Evolutionary conservation across 2,113 vertebrate species (phyloP).

Genomic region (Lepisosteus osseus): DNA sequence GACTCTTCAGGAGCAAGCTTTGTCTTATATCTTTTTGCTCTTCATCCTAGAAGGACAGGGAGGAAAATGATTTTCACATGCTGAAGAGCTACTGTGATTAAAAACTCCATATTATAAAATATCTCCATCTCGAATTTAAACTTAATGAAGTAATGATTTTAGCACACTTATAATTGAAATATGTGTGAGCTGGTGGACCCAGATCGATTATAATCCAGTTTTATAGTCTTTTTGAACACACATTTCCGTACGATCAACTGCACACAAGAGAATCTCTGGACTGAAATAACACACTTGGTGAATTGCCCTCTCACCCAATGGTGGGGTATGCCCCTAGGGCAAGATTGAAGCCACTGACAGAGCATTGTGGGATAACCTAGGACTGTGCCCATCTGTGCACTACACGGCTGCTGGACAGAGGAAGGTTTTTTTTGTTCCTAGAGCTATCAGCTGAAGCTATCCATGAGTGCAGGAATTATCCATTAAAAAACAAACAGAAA

Average conservation of each 20-base stretch:
- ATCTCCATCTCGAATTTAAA: background rate
- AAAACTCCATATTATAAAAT: too few species aligned
- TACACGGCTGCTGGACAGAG: slow-evolving; percentile 18
- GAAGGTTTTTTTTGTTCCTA: slow-evolving; percentile 16
- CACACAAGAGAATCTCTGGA: slow-evolving; percentile 34
- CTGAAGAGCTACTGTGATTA: too few species aligned
- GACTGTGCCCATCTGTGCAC: slow-evolving; percentile 22
- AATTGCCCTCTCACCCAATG: slow-evolving; percentile 19
- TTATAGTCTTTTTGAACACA: slow-evolving; percentile 2
- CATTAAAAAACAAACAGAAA: slow-evolving; percentile 11
- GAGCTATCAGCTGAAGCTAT: slow-evolving; percentile 26
- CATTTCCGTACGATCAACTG: slow-evolving; percentile 48
- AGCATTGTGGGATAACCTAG: slow-evolving; percentile 29
- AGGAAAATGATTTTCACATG: too few species aligned
- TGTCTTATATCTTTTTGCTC: too few species aligned
- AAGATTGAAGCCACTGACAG: slow-evolving; percentile 12
- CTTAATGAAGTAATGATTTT: background rate
- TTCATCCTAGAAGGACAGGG: too few species aligned
- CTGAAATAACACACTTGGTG: slow-evolving; percentile 36
- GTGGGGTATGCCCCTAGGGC: slow-evolving; percentile 23
- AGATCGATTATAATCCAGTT: slow-evolving; percentile 5
- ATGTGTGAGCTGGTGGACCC: background rate
- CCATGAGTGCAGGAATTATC: slow-evolving; percentile 19
- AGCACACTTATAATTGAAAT: background rate
- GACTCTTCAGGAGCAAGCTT: too few species aligned